phyloP scores from a whole-genome alignment of 2,113 vertebrate species.

The Pituophis catenifer region DNA sequence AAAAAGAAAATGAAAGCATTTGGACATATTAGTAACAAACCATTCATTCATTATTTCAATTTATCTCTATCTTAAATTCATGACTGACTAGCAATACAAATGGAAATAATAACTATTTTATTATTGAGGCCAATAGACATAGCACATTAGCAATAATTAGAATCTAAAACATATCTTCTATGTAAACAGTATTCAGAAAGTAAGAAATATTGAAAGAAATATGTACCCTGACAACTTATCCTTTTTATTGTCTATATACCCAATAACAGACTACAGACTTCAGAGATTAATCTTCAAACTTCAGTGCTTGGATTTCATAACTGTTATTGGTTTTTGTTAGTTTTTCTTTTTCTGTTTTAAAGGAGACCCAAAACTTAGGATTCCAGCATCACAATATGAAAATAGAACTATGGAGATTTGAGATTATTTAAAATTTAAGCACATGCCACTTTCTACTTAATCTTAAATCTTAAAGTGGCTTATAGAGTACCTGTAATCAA shows the following conservation, averaged over 20 bases:
- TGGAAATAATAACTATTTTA: not conserved
- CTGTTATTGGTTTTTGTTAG: not conserved
- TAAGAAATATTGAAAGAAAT: not conserved
- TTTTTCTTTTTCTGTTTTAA: not conserved
- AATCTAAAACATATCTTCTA: not conserved
- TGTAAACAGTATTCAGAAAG: not conserved
- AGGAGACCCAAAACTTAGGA: not conserved
- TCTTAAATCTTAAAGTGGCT: not conserved
- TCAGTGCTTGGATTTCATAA: not conserved
- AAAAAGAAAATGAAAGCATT: not conserved
- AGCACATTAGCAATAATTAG: not conserved
- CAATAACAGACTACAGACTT: not conserved
- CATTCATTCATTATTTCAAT: not conserved
- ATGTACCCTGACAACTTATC: not conserved
- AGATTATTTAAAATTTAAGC: not conserved
- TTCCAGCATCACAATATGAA: not conserved
- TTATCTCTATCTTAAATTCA: not conserved
- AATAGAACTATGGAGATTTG: not conserved
- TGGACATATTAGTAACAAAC: not conserved
- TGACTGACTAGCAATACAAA: not conserved
- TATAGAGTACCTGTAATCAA: not conserved
- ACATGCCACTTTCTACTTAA: not conserved
- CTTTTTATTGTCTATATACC: not conserved
- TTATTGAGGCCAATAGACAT: not conserved
- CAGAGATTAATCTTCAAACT: not conserved